A percentile compares a stretch with the other conserved stretches of the same genome.
phyloP scores from a whole-genome alignment of 2,888 invertebrate genomes.

The Antitype chi region DNA sequence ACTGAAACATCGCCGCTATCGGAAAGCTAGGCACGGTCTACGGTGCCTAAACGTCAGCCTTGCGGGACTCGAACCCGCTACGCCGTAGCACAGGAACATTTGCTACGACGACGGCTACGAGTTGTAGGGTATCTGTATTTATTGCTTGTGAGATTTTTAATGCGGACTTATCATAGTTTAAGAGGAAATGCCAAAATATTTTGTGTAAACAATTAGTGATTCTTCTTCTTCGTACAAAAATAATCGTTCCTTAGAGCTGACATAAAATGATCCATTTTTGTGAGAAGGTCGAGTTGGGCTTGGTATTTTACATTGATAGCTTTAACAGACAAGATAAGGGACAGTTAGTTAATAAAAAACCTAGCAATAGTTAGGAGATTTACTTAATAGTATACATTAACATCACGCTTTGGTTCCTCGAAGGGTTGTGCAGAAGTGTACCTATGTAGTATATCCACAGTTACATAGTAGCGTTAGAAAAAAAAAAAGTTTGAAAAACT shows the following conservation, averaged over 20 bases:
- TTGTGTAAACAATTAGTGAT: neutral
- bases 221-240: neutral
- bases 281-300: neutral
- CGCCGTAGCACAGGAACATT: constrained; percentile 7
- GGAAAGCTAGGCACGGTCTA: neutral
- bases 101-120: constrained; percentile 1
- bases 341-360: neutral
- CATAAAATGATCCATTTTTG: neutral
- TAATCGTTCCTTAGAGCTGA: neutral
- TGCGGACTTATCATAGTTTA: neutral
- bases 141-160: neutral
- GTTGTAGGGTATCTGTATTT: neutral
- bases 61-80: constrained; percentile 9
- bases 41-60: neutral
- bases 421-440: too few species aligned
- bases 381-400: too few species aligned
- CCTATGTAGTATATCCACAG: too few species aligned
- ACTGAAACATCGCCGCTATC: neutral
- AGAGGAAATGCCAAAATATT: neutral
- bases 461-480: neutral
- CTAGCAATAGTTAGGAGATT: neutral
- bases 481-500: too few species aligned
- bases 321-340: neutral
- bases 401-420: too few species aligned
- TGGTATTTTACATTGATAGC: neutral